phyloP scores from a whole-genome alignment of 2,888 invertebrate species.

The Sinelater perroti region DNA sequence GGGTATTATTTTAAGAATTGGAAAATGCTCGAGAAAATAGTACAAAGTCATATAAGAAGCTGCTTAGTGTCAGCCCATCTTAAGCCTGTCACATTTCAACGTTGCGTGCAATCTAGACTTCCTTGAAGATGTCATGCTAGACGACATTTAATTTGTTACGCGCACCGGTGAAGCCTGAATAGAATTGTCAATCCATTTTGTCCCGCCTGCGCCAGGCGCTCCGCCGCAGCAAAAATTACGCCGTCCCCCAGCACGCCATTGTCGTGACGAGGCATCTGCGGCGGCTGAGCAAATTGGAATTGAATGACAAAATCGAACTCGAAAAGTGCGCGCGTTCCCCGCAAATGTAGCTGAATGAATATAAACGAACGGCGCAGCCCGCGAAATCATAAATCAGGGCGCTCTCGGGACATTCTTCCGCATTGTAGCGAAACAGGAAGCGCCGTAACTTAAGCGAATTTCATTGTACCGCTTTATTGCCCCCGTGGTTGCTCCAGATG shows the following conservation, averaged over 20 bases:
- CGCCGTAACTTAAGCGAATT: slow-evolving; percentile 38
- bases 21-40: too few relatives aligned
- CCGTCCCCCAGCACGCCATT: not conserved
- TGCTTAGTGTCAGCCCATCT: too few relatives aligned
- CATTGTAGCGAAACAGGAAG: slow-evolving; percentile 35
- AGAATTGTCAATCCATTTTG: too few relatives aligned
- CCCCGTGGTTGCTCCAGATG: slow-evolving; percentile 33
- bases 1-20: too few relatives aligned
- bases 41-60: too few relatives aligned
- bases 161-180: too few relatives aligned
- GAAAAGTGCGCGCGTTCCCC: slow-evolving; percentile 29
- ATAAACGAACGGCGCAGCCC: slow-evolving; percentile 34
- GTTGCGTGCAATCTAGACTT: too few relatives aligned
- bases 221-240: not conserved
- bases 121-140: too few relatives aligned
- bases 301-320: slow-evolving; percentile 32
- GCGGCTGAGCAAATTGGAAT: slow-evolving; percentile 27
- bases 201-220: not conserved
- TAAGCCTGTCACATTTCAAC: too few relatives aligned
- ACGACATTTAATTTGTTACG: too few relatives aligned
- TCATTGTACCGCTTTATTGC: slow-evolving; percentile 35
- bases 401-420: slow-evolving; percentile 30
- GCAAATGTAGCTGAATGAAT: slow-evolving; percentile 35
- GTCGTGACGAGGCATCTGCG: slow-evolving; percentile 11
- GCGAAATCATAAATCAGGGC: slow-evolving; percentile 37